Base-by-base conservation (phyloP, 53 echinoderm and acorn worm species). In the Actinopyga echinites region DNA sequence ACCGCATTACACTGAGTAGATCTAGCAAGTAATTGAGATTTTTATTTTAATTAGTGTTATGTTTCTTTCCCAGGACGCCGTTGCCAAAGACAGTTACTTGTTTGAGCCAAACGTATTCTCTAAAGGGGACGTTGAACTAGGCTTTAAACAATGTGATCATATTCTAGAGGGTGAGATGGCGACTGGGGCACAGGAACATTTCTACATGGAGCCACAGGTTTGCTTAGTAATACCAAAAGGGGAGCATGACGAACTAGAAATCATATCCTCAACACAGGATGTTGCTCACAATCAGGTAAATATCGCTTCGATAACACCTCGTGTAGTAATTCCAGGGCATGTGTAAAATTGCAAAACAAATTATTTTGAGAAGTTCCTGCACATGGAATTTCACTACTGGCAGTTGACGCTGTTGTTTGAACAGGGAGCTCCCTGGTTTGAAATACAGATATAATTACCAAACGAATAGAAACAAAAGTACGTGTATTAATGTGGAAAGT, bases 181-280 rank as follows among this genome's bases (percentile, higher is more conserved):
- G 57, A 21, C 40, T 11, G 92, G 89, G 4, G 92, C 61, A n/a
- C 86, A 92, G 77, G 92, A 92, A 52, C 92, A 92, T 77, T 92
- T 92, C 83, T 92, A 92, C 92, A 49, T 92, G 74, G 92, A 92
- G 82, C 77, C 92, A 34, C 64, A 83, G 26, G 25, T 79, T 19
- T 55, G 57, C 54, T 25, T 92, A 28, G 92, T 83, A 65, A 69
- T 89, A 42, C 92, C 92, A 0, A 83, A 69, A 28, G 86, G 85
- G 22, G 89, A 92, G 60, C 80, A 80, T 8, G 86, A 69, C 8
- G 86, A 89, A 38, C 60, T 92, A 8, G 92, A 92, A 79, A 71
- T 92, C 19, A 59, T 86, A 4, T 92, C 92, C 0, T 84, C 89
- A 21, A 78, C 86, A 23, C 92, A 92, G 78, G 86, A 65, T 30